Percentiles rank a stretch among this genome's conserved stretches.
phyloP scores from a whole-genome alignment of 1,140 invertebrate species.

The Acyrthosiphon pisum region DNA sequence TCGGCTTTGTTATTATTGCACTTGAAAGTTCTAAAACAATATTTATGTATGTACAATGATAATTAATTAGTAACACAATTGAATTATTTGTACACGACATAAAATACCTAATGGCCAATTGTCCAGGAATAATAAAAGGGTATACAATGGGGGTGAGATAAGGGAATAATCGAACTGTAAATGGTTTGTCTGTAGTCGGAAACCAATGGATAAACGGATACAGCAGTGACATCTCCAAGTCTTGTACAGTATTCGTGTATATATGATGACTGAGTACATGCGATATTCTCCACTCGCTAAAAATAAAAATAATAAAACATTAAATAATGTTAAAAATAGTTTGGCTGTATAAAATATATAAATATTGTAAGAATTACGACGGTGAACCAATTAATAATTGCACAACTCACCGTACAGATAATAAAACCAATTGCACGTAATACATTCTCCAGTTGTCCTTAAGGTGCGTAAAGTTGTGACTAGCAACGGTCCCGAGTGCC shows the following conservation, averaged over 20 bases:
- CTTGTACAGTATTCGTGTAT: constrained; percentile 79
- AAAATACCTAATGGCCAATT: constrained; percentile 66
- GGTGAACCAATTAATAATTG: background rate
- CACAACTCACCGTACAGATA: constrained; percentile 28
- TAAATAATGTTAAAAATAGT: background rate
- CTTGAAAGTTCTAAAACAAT: constrained; percentile 40
- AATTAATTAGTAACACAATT: background rate
- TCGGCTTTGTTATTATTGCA: constrained; percentile 62
- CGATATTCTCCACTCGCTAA: constrained; percentile 77
- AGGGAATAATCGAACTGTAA: constrained; percentile 61
- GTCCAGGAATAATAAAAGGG: constrained; percentile 63
- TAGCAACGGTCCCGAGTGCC: constrained; percentile 67
- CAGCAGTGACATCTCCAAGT: constrained; percentile 75
- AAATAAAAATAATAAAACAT: constrained; percentile 61
- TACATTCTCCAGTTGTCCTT: constrained; percentile 84
- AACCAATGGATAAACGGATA: constrained; percentile 78
- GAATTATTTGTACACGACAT: background rate
- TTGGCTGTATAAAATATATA: too few species aligned
- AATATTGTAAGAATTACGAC: background rate
- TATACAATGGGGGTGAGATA: constrained; percentile 67
- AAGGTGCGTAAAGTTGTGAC: constrained; percentile 85
- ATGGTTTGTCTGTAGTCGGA: constrained; percentile 66
- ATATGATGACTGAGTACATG: constrained; percentile 82
- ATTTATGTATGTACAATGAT: background rate
- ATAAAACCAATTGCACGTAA: constrained; percentile 62